Percentiles rank a stretch among this genome's conserved stretches.
These are phyloP conservation scores for Ficedula albicollis DNA, from an alignment of 2,797 vertebrate genomes.

Conservation along the genomic window DNA sequence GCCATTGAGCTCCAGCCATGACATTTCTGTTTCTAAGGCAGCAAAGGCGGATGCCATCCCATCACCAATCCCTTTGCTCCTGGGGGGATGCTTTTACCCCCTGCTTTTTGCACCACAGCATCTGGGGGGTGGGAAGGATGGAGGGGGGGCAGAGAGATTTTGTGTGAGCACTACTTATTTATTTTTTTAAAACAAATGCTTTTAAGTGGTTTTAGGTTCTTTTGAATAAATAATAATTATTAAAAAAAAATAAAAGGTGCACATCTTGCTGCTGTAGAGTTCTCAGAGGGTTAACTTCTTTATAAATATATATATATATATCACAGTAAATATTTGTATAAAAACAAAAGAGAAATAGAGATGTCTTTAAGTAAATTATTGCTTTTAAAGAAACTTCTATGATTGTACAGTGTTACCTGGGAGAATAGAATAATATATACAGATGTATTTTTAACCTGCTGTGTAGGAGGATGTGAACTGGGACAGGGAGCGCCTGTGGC, in stretches of 20 bases:
- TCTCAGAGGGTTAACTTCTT: conserved; percentile 65
- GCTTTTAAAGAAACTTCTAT: conserved; percentile 69
- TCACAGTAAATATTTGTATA: conserved; percentile 73
- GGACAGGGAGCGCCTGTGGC: background rate
- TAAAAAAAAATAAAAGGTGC: conserved; percentile 41
- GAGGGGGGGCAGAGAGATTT: background rate
- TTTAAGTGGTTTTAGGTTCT: conserved; percentile 61
- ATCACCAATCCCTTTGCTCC: background rate
- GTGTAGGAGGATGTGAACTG: conserved; percentile 32
- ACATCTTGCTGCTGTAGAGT: conserved; percentile 67
- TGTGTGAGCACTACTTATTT: conserved; percentile 52
- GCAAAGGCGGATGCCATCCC: rapidly evolving
- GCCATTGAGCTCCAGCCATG: background rate
- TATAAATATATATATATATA: conserved; percentile 55
- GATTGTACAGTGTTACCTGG: conserved; percentile 69
- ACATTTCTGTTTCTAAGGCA: background rate
- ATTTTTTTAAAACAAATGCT: conserved; percentile 47
- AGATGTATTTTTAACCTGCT: conserved; percentile 67
- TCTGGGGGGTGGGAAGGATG: background rate
- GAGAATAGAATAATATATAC: conserved; percentile 70
- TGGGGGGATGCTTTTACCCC: background rate
- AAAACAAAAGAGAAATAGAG: conserved; percentile 46
- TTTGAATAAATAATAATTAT: conserved; percentile 54
- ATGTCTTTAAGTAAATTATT: conserved; percentile 73
- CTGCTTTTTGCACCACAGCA: background rate